Conservation (phyloP, 2,113 vertebrate genomes). For the Oncorhynchus tshawytscha region DNA sequence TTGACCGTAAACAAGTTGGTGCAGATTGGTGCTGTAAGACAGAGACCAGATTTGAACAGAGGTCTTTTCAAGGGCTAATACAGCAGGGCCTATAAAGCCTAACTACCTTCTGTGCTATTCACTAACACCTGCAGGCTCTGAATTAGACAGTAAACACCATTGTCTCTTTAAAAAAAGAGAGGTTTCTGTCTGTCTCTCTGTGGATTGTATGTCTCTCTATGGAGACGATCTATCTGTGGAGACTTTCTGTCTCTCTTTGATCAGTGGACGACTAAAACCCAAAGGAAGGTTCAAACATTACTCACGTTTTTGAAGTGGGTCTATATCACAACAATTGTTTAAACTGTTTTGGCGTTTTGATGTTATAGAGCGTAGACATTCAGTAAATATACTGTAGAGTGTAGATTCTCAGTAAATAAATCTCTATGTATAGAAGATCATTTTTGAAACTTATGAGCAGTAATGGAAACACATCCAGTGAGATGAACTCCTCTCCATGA, state of each 20-base stretch:
- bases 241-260: neutral
- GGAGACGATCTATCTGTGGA: conserved; percentile 36
- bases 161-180: conserved; percentile 52
- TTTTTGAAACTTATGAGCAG: conserved; percentile 80
- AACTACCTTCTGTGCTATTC: conserved; percentile 58
- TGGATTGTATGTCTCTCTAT: too few relatives aligned
- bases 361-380: too few relatives aligned
- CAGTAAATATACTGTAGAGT: too few relatives aligned
- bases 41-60: neutral
- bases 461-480: conserved; percentile 66
- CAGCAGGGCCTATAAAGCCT: neutral
- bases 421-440: conserved; percentile 24
- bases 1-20: neutral
- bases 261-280: neutral
- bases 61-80: neutral
- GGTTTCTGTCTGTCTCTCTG: conserved; percentile 39
- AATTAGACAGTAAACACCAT: conserved; percentile 29
- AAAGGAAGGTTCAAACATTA: neutral
- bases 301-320: neutral
- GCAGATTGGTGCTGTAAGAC: neutral
- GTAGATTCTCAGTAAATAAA: neutral
- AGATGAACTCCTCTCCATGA: conserved; percentile 53
- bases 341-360: too few relatives aligned
- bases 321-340: too few relatives aligned
- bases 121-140: conserved; percentile 74